Evolutionary conservation across 2,888 invertebrate genomes (phyloP).

Genomic region (Dolichopus griseipennis): DNA sequence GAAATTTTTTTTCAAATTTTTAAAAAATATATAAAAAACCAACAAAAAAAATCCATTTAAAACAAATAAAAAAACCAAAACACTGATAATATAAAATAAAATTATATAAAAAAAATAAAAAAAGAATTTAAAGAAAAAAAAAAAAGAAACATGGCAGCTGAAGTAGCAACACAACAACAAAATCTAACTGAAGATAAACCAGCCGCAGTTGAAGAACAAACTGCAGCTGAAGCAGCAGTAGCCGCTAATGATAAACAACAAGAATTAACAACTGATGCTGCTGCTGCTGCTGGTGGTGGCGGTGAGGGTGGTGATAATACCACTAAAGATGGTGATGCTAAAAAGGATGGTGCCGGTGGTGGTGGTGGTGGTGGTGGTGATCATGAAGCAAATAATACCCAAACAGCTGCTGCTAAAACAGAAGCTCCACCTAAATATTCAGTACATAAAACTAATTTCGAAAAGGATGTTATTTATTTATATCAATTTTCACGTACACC

Average conservation of each 20-base stretch:
- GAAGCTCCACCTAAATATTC: conserved; percentile 66
- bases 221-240: conserved; percentile 32
- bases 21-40: background rate
- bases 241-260: conserved; percentile 38
- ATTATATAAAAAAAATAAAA: background rate
- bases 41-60: background rate
- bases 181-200: conserved; percentile 38
- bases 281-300: conserved; percentile 34
- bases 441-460: conserved; percentile 80
- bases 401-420: conserved; percentile 47
- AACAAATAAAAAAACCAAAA: background rate
- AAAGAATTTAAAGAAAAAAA: conserved; percentile 18
- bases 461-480: conserved; percentile 87
- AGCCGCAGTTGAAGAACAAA: conserved; percentile 46
- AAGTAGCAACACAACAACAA: conserved; percentile 54
- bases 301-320: conserved; percentile 31
- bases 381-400: conserved; percentile 41
- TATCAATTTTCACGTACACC: conserved; percentile 90
- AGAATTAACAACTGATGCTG: conserved; percentile 30
- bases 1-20: background rate
- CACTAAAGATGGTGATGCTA: conserved; percentile 33
- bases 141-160: conserved; percentile 70
- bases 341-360: conserved; percentile 42
- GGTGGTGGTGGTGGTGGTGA: conserved; percentile 43
- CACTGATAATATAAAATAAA: background rate